Evolutionary conservation across 2,113 vertebrate genomes (phyloP), one percentile per base, ranked within the genome.

Genomic region (Hepsetus odoe): DNA sequence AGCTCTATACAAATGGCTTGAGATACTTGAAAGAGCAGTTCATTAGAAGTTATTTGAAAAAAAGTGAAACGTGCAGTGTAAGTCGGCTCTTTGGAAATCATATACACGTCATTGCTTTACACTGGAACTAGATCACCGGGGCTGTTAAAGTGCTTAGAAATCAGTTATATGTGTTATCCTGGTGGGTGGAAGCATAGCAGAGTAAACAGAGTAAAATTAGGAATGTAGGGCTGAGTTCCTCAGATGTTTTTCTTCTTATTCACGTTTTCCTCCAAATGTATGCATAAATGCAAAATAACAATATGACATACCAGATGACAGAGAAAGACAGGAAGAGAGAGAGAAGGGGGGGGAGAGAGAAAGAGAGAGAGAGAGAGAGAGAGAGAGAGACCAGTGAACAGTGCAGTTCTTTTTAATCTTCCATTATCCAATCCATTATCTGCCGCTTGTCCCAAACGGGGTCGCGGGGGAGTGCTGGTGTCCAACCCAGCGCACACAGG

Each of bases 31-130:
- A 61, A 16, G 12, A 18, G 28, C 30, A 35, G n/a, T 65, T 35
- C 33, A 38, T 65, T 7, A 65, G 32, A 65, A 64, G 30, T 35
- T 62, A 28, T 62, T 18, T 35, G 61, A 64, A 64, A 64, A 13
- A 30, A 61, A 61, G 8, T n/a, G 8, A 35, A 22, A 18, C 0
- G 18, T 38, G 33, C 3, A n/a, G 35, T 7, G 18, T 20, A 24
- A 33, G 24, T 1, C 20, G 18, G 18, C 61, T 38, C 32, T 65
- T 38, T 20, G n/a, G 61, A 65, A 65, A 65, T 38, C 32, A 38
- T 65, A 38, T 65, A 32, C 61, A n/a, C 61, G 51, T 55, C 51
- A 55, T 1, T 11, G 22, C 51, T 5, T 38, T 65, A 65, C 61
- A 38, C 61, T 65, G 61, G 61, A 65, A 65, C 35, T 4, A 38